Evolutionary conservation across 1,140 invertebrate genomes (phyloP).

Genomic region (Platyscapa corneri): DNA sequence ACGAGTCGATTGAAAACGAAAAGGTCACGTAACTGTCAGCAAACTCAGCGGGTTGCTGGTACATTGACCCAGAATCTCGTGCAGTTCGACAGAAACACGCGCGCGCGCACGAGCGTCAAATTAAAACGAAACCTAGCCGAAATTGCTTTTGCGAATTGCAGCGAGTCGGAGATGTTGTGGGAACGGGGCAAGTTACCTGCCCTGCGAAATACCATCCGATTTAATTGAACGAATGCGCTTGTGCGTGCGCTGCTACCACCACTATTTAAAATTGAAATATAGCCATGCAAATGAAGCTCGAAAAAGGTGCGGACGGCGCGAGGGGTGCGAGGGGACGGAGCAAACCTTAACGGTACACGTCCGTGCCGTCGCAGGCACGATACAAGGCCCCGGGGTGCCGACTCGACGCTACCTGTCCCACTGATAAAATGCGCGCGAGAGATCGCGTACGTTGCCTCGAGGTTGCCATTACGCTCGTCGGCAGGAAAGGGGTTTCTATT

Average conservation of each 20-base stretch:
- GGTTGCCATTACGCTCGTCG: background rate
- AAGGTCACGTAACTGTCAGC: background rate
- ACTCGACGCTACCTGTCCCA: background rate
- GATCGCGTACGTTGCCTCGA: background rate
- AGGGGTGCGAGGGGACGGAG: too few species aligned
- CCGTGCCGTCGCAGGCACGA: background rate
- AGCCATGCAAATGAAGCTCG: background rate
- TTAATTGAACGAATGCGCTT: background rate
- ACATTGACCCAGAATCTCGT: slow-evolving; percentile 14
- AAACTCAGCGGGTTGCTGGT: background rate
- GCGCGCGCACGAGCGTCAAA: too few species aligned
- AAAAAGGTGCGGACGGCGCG: background rate
- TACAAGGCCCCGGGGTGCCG: background rate
- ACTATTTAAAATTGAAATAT: background rate
- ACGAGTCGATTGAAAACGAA: background rate
- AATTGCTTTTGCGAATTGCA: background rate
- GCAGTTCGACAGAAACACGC: background rate
- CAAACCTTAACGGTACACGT: background rate
- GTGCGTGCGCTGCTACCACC: too few species aligned
- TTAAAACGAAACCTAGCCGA: background rate
- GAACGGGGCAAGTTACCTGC: background rate
- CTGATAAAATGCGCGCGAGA: background rate
- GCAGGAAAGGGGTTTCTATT: too few species aligned
- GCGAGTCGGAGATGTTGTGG: too few species aligned
- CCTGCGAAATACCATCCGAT: background rate